Conservation (phyloP, 2,797 vertebrate species). For the Myotis vivesi region DNA sequence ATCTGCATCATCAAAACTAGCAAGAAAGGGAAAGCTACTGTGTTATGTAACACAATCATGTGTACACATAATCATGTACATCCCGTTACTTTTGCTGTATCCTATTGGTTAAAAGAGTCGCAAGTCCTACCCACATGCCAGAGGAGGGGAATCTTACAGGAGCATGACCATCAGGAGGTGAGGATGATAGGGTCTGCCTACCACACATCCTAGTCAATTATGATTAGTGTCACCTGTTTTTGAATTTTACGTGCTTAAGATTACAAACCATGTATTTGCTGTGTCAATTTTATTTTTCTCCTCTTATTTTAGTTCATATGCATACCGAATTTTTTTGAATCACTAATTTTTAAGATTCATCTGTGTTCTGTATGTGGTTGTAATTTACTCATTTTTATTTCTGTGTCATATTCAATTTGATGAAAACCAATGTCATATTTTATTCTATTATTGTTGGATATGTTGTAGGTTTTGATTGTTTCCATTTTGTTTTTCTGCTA, state of each 20-base stretch:
- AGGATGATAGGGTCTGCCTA: neutral
- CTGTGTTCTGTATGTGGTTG: neutral
- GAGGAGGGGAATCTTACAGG: neutral
- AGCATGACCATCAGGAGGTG: neutral
- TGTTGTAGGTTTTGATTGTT: neutral
- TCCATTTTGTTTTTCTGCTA: neutral
- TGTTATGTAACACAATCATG: neutral
- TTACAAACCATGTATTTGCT: neutral
- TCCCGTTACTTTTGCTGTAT: neutral
- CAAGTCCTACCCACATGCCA: neutral
- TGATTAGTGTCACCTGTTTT: neutral
- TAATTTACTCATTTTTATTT: constrained; percentile 36
- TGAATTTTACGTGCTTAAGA: neutral
- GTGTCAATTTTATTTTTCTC: neutral
- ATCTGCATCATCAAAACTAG: neutral
- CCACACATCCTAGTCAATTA: neutral
- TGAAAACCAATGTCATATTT: neutral
- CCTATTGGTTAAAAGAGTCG: neutral
- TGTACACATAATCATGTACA: neutral
- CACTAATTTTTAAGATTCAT: constrained; percentile 5
- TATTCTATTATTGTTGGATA: neutral
- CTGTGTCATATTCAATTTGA: neutral
- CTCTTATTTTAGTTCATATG: neutral
- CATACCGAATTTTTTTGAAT: neutral
- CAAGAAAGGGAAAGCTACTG: neutral